Base-by-base conservation (phyloP, 2,888 invertebrate genomes). In the Eupelmus urozonus region DNA sequence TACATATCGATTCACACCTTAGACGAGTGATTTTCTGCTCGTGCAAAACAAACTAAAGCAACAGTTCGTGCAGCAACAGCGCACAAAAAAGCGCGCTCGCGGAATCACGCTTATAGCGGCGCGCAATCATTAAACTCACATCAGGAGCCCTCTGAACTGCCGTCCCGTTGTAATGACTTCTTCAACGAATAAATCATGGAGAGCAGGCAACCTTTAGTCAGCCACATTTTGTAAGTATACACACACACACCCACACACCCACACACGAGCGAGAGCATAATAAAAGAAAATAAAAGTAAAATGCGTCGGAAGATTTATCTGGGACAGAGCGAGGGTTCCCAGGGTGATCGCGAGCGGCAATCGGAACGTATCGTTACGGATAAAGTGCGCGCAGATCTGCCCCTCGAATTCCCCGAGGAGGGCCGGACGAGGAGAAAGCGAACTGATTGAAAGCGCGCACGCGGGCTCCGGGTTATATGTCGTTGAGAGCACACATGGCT, bases 361-460 rank as follows among this genome's bases (percentile, higher is more conserved):
- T 66, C 74, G 59, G 62, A 76, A 76, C 29, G 69, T 76, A 76
- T 76, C 69, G 76, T 76, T 65, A 71, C 49, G 45, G 76, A 76
- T 70, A 76, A 76, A 76, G 63, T 69, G 40, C 69, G 20, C 18
- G 25, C 27, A n/a, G 11, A 27, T 23, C 40, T 59, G 27, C 0
- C 27, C 13, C 16, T 45, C 63, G 63, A 57, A 57, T 69, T 16
- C 69, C 65, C 70, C 2, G 9, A 5, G 34, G 34, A 34, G 34
- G 34, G 5, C 3, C 9, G 9, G 5, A 34, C 2, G 45, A 16
- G 45, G 13, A 16, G 13, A 45, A 45, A 13, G 13, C 13, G 16
- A 16, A 45, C 45, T 45, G 45, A 45, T 45, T 45, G 45, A 45
- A 45, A 23, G 53, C 40, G 34, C 42, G 27, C 18, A 65, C 9